Conservation (phyloP, 92 coral and sea anemone genomes). For the Blastomussa wellsi region DNA sequence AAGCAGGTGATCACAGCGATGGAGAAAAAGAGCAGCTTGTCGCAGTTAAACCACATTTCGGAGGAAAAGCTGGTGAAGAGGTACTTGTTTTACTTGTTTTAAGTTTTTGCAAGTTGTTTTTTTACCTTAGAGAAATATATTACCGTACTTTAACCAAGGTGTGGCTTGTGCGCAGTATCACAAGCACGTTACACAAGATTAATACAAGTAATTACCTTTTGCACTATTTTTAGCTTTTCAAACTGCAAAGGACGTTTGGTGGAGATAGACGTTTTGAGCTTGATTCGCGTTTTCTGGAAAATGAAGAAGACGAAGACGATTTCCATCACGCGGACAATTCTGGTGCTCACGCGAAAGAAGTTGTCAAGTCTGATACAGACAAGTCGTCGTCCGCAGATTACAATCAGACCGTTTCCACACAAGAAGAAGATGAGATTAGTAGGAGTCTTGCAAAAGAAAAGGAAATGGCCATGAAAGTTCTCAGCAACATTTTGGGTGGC, state of each 20-base stretch:
- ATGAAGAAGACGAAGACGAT: constrained; percentile 74
- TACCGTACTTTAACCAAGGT: no score
- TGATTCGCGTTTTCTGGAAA: constrained; percentile 84
- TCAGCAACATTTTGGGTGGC: constrained; percentile 74
- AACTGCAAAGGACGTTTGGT: constrained; percentile 82
- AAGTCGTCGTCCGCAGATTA: neutral
- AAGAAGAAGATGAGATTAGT: constrained; percentile 57
- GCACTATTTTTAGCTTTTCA: constrained; percentile 69
- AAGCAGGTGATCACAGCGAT: neutral
- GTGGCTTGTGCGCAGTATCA: neutral
- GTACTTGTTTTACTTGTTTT: constrained; percentile 28
- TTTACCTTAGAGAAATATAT: no score
- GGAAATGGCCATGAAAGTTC: constrained; percentile 77
- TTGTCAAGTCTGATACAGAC: neutral
- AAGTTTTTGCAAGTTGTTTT: no score
- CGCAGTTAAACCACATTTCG: constrained; percentile 83
- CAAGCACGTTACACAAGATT: neutral
- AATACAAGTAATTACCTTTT: neutral
- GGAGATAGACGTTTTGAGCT: constrained; percentile 89
- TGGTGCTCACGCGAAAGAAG: neutral
- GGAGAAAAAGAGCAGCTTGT: constrained; percentile 40
- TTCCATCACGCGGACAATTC: constrained; percentile 16
- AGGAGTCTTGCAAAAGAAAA: constrained; percentile 73
- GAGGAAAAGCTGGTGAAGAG: constrained; percentile 92
- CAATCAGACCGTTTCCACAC: neutral